phyloP scores from a whole-genome alignment of 2,113 vertebrate species.

The Lipophrys pholis region DNA sequence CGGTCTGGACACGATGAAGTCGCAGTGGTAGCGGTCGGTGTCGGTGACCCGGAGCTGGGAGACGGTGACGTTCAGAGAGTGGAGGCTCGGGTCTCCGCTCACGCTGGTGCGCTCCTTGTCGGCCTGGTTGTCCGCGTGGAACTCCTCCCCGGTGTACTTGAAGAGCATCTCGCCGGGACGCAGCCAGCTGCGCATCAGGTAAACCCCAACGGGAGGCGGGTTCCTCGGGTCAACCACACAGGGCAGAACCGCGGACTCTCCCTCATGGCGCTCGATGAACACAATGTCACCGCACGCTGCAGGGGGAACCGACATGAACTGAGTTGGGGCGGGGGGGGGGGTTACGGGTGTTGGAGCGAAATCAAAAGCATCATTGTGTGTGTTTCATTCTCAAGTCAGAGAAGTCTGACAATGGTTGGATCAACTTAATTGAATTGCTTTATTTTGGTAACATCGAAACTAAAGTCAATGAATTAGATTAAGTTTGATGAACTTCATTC shows the following conservation, averaged over 20 bases:
- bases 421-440: too few species aligned
- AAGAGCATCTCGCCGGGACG: slow-evolving; percentile 40
- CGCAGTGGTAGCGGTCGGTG: slow-evolving; percentile 77
- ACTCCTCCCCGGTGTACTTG: rapidly evolving
- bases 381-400: too few species aligned
- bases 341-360: too few species aligned
- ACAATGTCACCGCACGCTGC: slow-evolving; percentile 41
- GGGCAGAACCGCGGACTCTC: slow-evolving; percentile 59
- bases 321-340: too few species aligned
- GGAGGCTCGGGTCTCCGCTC: slow-evolving; percentile 22
- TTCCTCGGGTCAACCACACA: slow-evolving; percentile 12
- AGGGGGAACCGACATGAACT: not conserved
- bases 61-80: slow-evolving; percentile 66
- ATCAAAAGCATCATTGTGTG: too few species aligned
- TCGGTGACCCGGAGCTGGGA: slow-evolving; percentile 60
- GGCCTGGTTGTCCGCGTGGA: rapidly evolving
- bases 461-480: too few species aligned
- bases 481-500: too few species aligned
- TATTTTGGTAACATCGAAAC: too few species aligned
- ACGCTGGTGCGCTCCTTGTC: slow-evolving; percentile 50
- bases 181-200: slow-evolving; percentile 68
- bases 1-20: slow-evolving; percentile 34
- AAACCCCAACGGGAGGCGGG: slow-evolving; percentile 15
- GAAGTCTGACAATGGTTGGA: too few species aligned
- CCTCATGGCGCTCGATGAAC: slow-evolving; percentile 58